Evolutionary conservation across 2,888 invertebrate species (phyloP).

Genomic region (Andricus curvator): DNA sequence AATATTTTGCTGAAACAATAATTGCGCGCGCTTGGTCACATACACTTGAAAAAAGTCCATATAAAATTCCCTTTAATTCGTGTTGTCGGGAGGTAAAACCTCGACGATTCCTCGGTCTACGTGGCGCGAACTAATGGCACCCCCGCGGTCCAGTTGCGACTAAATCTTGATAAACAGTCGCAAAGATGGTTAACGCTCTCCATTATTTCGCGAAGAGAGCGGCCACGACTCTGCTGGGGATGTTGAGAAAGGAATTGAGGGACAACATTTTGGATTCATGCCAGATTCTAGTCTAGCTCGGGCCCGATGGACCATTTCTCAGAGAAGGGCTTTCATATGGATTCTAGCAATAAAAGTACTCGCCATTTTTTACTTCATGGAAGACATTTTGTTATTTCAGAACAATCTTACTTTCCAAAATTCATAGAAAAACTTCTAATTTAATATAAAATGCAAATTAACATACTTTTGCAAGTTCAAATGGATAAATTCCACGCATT

Average conservation of each 20-base stretch:
- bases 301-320: conserved; percentile 18
- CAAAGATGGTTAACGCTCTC: conserved; percentile 61
- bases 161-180: conserved; percentile 64
- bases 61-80: conserved; percentile 25
- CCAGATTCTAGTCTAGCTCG: conserved; percentile 5
- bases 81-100: conserved; percentile 16
- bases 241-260: background rate
- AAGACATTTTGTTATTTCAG: background rate
- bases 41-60: conserved; percentile 5
- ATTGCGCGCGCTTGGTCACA: background rate
- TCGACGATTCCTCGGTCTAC: conserved; percentile 28
- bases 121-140: conserved; percentile 36
- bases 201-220: conserved; percentile 56
- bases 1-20: background rate
- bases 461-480: no score
- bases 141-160: conserved; percentile 48
- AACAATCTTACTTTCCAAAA: background rate
- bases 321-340: background rate
- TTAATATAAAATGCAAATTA: no score
- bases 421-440: background rate
- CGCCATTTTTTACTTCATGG: background rate
- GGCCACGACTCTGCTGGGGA: conserved; percentile 19
- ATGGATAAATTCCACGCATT: no score
- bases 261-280: conserved; percentile 16
- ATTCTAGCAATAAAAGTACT: background rate